A percentile compares a stretch with the other conserved stretches of the same genome.
phyloP scores from a whole-genome alignment of 2,113 vertebrate genomes.

The Otolemur garnettii region DNA sequence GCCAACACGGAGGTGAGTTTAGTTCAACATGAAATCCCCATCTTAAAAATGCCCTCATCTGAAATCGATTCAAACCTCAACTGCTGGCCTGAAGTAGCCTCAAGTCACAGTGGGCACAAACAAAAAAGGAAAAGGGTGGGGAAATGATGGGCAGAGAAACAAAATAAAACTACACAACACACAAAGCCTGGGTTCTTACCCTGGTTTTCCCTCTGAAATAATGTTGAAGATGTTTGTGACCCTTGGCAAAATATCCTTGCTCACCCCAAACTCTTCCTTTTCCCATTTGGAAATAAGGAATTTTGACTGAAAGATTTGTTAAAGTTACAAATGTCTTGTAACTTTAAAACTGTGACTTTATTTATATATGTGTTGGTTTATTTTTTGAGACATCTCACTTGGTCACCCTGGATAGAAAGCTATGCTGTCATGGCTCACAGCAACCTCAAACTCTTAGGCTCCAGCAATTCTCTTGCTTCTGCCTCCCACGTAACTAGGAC shows the following conservation, averaged over 20 bases:
- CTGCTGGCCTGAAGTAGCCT: conserved; percentile 31
- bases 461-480: no score
- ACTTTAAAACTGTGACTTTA: background rate
- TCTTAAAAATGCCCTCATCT: background rate
- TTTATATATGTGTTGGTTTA: no score
- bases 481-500: no score
- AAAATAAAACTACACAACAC: background rate
- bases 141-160: background rate
- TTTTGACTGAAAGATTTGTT: background rate
- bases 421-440: no score
- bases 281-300: background rate
- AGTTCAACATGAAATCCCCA: conserved; percentile 56
- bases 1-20: conserved; percentile 28
- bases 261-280: background rate
- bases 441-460: no score
- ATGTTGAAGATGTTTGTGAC: background rate
- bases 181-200: background rate
- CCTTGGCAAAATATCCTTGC: background rate
- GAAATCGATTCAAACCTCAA: conserved; percentile 10
- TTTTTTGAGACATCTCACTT: no score
- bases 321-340: background rate
- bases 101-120: background rate
- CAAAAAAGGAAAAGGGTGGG: background rate
- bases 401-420: no score
- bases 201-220: conserved; percentile 1